A percentile compares a stretch with the other conserved stretches of the same genome.
Conservation (phyloP, 1,140 invertebrate genomes). For the Drosophila sturtevanti region DNA sequence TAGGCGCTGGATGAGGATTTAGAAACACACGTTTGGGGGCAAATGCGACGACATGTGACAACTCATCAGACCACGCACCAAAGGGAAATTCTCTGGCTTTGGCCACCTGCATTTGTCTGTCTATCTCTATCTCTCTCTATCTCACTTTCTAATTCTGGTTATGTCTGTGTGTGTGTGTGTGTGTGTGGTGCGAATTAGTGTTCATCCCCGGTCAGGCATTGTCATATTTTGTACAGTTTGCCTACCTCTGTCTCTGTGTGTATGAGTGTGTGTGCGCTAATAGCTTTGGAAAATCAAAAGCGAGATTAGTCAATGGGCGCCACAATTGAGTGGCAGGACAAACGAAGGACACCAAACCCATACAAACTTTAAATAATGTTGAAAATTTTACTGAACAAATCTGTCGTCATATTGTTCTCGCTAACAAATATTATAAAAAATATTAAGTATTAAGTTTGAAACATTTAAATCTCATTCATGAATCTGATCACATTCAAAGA, state of each 20-base stretch:
- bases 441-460: no score
- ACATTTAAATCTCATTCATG: no score
- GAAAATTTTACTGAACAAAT: constrained; percentile 19
- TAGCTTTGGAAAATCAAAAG: constrained; percentile 61
- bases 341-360: not conserved
- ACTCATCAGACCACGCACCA: constrained; percentile 64
- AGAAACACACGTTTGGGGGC: constrained; percentile 26
- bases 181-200: constrained; percentile 51
- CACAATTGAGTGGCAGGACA: constrained; percentile 51
- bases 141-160: not conserved
- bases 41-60: constrained; percentile 67
- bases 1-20: constrained; percentile 33
- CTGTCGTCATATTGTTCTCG: no score
- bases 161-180: constrained; percentile 15
- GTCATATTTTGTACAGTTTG: constrained; percentile 48
- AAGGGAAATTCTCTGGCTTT: constrained; percentile 41
- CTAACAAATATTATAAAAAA: no score
- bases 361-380: constrained; percentile 40
- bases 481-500: no score
- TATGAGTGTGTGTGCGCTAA: constrained; percentile 42
- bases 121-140: not conserved
- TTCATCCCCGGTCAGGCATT: constrained; percentile 34
- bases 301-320: constrained; percentile 56
- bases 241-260: not conserved
- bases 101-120: constrained; percentile 25